Evolutionary conservation across 2,113 vertebrate genomes (phyloP).

Genomic region (Mohoua ochrocephala): DNA sequence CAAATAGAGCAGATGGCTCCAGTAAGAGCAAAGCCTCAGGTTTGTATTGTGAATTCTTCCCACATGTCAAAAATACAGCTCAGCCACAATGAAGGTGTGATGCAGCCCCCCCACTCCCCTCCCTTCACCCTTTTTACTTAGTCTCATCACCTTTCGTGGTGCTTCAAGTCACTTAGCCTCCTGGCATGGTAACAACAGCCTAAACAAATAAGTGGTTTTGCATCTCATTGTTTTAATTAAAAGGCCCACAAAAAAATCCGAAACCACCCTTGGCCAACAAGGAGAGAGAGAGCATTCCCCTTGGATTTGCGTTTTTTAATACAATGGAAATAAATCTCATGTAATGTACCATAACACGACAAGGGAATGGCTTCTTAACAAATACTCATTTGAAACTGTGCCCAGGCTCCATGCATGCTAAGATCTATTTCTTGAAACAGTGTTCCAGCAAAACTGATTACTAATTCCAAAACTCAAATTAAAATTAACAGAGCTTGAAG

Average conservation of each 20-base stretch:
- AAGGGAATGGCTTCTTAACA: constrained; percentile 74
- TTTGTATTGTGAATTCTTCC: not conserved
- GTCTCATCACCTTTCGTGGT: not conserved
- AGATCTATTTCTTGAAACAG: constrained; percentile 75
- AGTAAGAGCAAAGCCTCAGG: not conserved
- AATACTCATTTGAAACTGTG: constrained; percentile 76
- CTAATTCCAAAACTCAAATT: constrained; percentile 80
- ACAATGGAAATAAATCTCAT: constrained; percentile 77
- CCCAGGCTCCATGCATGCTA: constrained; percentile 62
- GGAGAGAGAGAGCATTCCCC: constrained; percentile 27
- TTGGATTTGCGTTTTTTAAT: constrained; percentile 64
- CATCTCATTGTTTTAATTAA: constrained; percentile 35
- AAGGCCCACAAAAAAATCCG: not conserved
- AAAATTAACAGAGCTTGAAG: constrained; percentile 83
- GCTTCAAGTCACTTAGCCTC: not conserved
- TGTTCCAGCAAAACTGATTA: constrained; percentile 77
- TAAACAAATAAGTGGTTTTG: not conserved
- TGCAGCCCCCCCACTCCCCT: not conserved
- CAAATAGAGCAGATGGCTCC: not conserved
- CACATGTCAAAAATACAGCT: not conserved
- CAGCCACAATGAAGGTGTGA: not conserved
- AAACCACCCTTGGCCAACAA: constrained; percentile 15
- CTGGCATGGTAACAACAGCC: not conserved
- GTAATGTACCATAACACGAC: constrained; percentile 76
- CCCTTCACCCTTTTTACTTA: not conserved